Base-by-base conservation (phyloP, 1,140 invertebrate species). In the Mizuhopecten yessoensis region DNA sequence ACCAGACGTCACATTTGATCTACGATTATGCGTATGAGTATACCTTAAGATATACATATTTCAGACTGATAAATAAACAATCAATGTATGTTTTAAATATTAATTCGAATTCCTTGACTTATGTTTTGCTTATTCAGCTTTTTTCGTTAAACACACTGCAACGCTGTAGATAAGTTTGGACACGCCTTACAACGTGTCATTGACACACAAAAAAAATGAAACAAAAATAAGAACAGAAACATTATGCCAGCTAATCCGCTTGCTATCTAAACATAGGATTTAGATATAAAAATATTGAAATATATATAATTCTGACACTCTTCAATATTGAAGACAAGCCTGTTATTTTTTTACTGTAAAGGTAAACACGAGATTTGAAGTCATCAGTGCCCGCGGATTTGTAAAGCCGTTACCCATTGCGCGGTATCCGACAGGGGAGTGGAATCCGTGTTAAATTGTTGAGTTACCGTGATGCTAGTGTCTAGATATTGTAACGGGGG, bases 251-350 rank as follows among this genome's bases (percentile, higher is more conserved):
- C 57, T 75, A 75, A 75, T 75, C 57, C 57, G 5, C 57, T 2
- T 7, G 57, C n/a, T 75, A 75, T 75, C 29, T 75, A 75, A 75
- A 75, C 57, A 75, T 75, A 11, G 57, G 57, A 75, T 75, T 75
- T 75, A 75, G 11, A 29, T 29, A 29, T 75, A n/a, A 75, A 75
- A 75, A 75, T 75, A 29, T 75, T 75, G 57, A 75, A 75, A 75
- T 75, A 75, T 75, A n/a, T 17, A 75, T 75, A n/a, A 75, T 75
- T 75, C 23, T 75, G 57, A 29, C 57, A 75, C 57, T 75, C 57
- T 29, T 29, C 23, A 75, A 75, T 75, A 75, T 75, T 75, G 57
- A 75, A 75, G 57, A 75, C 57, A 75, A 75, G n/a, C 57, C 57
- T 29, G 57, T 75, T 75, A 75, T 75, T 75, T 75, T n/a, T n/a